Conservation (phyloP, 2,113 vertebrate genomes). For the Meleagris gallopavo region DNA sequence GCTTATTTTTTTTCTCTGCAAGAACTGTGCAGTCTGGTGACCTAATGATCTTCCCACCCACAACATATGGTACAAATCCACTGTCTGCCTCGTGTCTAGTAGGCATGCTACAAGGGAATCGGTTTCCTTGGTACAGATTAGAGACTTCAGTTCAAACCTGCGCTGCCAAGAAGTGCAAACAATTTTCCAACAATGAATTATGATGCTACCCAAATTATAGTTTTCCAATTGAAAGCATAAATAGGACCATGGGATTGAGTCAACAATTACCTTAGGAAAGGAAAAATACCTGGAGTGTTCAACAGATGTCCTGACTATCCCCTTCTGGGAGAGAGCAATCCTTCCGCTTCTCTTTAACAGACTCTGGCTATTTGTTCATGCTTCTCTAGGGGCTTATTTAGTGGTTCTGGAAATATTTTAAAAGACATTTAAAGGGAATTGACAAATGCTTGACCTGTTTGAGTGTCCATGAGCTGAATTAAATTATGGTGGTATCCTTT, state of each 20-base stretch:
- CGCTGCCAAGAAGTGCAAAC: background rate
- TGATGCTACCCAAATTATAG: constrained; percentile 13
- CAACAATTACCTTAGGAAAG: constrained; percentile 62
- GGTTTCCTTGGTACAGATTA: background rate
- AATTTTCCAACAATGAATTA: constrained; percentile 42
- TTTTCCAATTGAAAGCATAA: constrained; percentile 44
- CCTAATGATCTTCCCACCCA: background rate
- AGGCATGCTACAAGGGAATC: background rate
- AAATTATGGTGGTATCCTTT: constrained; percentile 56
- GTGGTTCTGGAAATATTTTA: constrained; percentile 64
- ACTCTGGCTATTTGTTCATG: constrained; percentile 49
- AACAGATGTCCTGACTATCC: constrained; percentile 64
- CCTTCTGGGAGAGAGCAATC: constrained; percentile 44
- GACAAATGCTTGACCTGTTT: constrained; percentile 62
- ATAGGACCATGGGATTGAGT: constrained; percentile 41
- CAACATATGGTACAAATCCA: background rate
- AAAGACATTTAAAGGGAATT: constrained; percentile 52
- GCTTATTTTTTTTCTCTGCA: background rate
- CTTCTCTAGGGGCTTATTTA: constrained; percentile 58
- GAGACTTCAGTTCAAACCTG: background rate
- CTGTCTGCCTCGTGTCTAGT: background rate
- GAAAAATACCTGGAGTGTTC: constrained; percentile 32
- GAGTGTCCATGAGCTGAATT: constrained; percentile 18
- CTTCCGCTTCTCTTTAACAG: constrained; percentile 55
- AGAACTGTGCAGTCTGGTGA: background rate